Evolutionary conservation across 2,797 vertebrate species (phyloP), one percentile per base, ranked within the genome.

Genomic region (Epinephelus awoara): DNA sequence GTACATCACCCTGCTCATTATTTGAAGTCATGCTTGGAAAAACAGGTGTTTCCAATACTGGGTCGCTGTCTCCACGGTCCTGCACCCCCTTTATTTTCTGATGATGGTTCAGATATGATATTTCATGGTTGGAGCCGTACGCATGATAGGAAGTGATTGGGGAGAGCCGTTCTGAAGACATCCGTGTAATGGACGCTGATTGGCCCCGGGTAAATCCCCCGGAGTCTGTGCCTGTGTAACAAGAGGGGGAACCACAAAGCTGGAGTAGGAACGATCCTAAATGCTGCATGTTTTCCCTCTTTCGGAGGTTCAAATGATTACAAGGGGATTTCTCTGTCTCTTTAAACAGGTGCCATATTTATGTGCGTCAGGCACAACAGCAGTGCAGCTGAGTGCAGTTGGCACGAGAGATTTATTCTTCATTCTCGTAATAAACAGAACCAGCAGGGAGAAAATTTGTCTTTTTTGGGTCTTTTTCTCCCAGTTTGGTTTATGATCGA

Each of bases 1-100:
- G 85, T 88, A 62, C 83, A 91, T 93, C 87, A 38, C 70, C 61
- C 74, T 49, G 87, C 91, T 95, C 93, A 94, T 95, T 95, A 94
- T 91, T 91, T 90, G 76, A 88, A 92, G 89, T 91, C 89, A 89
- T 75, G 87, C 88, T 89, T 77, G 88, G 89, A 93, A 93, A 94
- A 95, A 94, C 96, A 96, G 95, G 94, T 96, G 95, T 94, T 96
- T 96, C 86, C 82, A 95, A 96, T 96, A 90, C 66, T 67, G 72
- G 83, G 68, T 67, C 64, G 49, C 90, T 61, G 87, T 92, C 93
- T 93, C 85, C 82, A 87, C 67, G 81, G 85, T 90, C 78, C 74
- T 46, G 61, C 86, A 72, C 77, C 84, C 85, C 63, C 71, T 88
- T 88, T 72, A 23, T 79, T 90, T 87, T 89, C 90, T 90, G 90